Conservation (phyloP, 2,888 invertebrate species). For the Candidula unifasciata region DNA sequence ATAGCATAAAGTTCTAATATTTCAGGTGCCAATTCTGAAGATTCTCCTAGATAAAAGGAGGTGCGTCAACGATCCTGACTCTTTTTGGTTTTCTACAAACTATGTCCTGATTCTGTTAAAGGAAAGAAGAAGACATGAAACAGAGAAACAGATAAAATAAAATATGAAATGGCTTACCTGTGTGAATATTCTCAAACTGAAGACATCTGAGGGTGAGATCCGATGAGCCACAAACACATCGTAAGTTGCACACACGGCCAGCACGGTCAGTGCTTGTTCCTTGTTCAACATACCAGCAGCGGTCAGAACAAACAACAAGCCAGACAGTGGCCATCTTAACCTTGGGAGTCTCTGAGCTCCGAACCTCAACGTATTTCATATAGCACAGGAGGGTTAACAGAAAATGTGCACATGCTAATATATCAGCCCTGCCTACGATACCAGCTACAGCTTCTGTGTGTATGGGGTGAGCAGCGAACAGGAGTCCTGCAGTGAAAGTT, state of each 20-base stretch:
- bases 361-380: constrained; percentile 78
- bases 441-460: constrained; percentile 97
- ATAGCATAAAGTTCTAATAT: too few species aligned
- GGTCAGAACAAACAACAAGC: constrained; percentile 84
- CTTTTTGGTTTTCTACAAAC: too few species aligned
- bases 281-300: constrained; percentile 92
- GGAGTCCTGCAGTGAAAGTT: constrained; percentile 85
- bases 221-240: constrained; percentile 85
- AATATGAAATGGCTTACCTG: constrained; percentile 57
- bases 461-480: constrained; percentile 96
- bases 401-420: constrained; percentile 93
- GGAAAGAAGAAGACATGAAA: not conserved
- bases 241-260: constrained; percentile 92
- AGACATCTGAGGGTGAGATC: constrained; percentile 63
- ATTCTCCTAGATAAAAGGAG: too few species aligned
- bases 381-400: constrained; percentile 91
- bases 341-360: constrained; percentile 54
- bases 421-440: constrained; percentile 93
- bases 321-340: constrained; percentile 80
- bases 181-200: constrained; percentile 59
- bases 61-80: too few species aligned
- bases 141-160: constrained; percentile 1
- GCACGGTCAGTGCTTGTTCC: constrained; percentile 95
- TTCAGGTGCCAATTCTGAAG: too few species aligned
- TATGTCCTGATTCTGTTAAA: too few species aligned